phyloP scores from a whole-genome alignment of 1,140 invertebrate species.

The Aphelinus atriplicis region DNA sequence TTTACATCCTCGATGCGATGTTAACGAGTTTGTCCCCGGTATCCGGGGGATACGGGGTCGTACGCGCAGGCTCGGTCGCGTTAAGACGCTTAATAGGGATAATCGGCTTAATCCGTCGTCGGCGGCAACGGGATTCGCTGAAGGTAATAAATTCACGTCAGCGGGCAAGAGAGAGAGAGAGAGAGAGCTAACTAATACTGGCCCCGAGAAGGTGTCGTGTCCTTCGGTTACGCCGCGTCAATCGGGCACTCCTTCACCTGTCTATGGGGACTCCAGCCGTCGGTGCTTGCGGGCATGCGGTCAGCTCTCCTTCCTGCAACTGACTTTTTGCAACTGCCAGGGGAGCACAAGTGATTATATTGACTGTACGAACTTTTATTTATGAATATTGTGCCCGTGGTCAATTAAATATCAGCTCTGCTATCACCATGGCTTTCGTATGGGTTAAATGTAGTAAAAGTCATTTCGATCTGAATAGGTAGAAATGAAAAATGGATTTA shows the following conservation, averaged over 20 bases:
- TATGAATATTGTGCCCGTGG: too few species aligned
- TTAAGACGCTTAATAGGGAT: constrained; percentile 40
- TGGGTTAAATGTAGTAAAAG: too few species aligned
- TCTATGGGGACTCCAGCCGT: too few species aligned
- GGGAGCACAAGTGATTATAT: too few species aligned
- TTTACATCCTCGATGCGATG: constrained; percentile 35
- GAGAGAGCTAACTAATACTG: constrained; percentile 8
- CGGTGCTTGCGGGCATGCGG: too few species aligned
- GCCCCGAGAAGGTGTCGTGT: not conserved
- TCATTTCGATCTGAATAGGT: too few species aligned
- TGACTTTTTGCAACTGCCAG: too few species aligned
- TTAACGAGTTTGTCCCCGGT: constrained; percentile 25
- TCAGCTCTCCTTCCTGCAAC: too few species aligned
- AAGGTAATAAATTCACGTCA: constrained; percentile 33
- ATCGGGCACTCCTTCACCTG: not conserved
- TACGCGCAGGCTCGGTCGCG: constrained; percentile 1
- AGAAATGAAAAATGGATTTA: too few species aligned
- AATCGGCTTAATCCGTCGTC: constrained; percentile 39
- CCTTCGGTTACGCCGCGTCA: constrained; percentile 15
- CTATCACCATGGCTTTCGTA: too few species aligned
- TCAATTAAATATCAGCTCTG: too few species aligned
- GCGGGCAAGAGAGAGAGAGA: not conserved
- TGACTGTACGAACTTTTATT: too few species aligned
- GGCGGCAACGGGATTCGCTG: not conserved
- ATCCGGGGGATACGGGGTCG: not conserved